Conservation (phyloP, 2,797 vertebrate species). For the Poeciliopsis infans region DNA sequence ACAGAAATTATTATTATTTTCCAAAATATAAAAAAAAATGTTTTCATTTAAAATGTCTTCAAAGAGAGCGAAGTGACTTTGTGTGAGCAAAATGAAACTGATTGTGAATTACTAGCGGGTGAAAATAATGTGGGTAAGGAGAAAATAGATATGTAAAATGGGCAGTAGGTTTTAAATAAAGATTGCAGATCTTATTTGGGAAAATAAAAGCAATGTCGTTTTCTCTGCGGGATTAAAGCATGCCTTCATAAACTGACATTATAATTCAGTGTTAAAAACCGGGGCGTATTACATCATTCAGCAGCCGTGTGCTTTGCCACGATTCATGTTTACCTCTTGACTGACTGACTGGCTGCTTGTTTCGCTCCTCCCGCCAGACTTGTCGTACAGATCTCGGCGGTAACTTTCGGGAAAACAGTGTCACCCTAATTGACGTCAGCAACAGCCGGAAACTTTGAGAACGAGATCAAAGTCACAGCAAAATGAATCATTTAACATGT, state of each 20-base stretch:
- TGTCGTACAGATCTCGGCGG: conserved; percentile 11
- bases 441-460: neutral
- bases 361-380: neutral
- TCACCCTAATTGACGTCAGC: conserved; percentile 3
- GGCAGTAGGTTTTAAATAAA: neutral
- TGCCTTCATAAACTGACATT: neutral
- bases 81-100: neutral
- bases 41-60: too few relatives aligned
- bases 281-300: conserved; percentile 8
- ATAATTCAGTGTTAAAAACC: conserved; percentile 3
- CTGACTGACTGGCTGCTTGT: conserved; percentile 1
- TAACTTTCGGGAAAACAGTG: neutral
- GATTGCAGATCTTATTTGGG: neutral
- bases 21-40: neutral
- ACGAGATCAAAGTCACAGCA: conserved; percentile 1
- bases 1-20: neutral
- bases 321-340: conserved; percentile 11
- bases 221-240: neutral
- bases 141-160: neutral
- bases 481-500: conserved; percentile 13
- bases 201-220: neutral
- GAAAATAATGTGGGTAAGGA: neutral
- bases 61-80: too few relatives aligned
- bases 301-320: neutral
- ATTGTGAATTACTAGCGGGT: neutral